A percentile compares a stretch with the other conserved stretches of the same genome.
Evolutionary conservation across 2,888 invertebrate species (phyloP).

Genomic region (Malthinus flaveolus): DNA sequence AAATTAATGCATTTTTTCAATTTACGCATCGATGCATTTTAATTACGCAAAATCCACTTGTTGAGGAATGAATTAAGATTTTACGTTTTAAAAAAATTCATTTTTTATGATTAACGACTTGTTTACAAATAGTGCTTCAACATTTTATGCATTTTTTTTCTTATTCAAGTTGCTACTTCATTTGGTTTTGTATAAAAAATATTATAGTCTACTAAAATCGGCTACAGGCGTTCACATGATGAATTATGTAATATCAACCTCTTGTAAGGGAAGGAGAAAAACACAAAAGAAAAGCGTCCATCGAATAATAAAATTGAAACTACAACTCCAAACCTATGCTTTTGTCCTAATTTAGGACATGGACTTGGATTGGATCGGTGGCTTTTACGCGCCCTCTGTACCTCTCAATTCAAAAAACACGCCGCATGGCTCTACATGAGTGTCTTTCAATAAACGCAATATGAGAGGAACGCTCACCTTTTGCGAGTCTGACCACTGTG

Average conservation of each 20-base stretch:
- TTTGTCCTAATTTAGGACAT: no score
- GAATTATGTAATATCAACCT: conserved; percentile 10
- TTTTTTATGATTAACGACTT: conserved; percentile 16
- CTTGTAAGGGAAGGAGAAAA: not conserved
- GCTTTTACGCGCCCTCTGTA: no score
- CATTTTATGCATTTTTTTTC: conserved; percentile 16
- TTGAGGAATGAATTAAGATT: conserved; percentile 13
- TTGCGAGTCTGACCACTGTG: no score
- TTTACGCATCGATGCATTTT: not conserved
- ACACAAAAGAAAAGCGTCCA: not conserved
- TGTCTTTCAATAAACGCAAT: no score
- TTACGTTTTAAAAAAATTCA: conserved; percentile 3
- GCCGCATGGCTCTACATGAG: no score
- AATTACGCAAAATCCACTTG: not conserved
- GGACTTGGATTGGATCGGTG: no score
- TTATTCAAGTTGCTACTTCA: conserved; percentile 14
- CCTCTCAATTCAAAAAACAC: no score
- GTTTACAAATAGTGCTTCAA: conserved; percentile 17
- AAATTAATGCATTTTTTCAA: not conserved
- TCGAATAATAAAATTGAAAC: not conserved
- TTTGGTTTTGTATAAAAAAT: conserved; percentile 2
- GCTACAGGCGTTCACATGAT: conserved; percentile 17
- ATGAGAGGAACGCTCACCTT: no score
- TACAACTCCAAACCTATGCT: not conserved
- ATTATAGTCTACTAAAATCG: not conserved